Percentiles rank a stretch among this genome's conserved stretches.
phyloP scores from a whole-genome alignment of 2,888 invertebrate species.

The Ectemnius cavifrons region DNA sequence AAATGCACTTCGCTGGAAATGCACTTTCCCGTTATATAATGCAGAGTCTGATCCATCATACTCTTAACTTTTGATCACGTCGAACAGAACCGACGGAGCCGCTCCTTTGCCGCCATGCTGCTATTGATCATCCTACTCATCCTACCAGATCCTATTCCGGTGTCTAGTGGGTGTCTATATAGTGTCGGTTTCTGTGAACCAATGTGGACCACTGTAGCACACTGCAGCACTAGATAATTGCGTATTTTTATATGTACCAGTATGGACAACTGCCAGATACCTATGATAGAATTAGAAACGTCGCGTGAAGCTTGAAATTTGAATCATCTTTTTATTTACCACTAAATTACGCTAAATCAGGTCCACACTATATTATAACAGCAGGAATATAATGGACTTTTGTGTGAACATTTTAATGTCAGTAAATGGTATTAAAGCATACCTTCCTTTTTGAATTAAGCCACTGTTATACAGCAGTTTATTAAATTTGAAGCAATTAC shows the following conservation, averaged over 20 bases:
- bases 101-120: slow-evolving; percentile 56
- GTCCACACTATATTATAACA: too few species aligned
- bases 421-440: slow-evolving; percentile 29
- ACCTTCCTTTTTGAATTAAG: slow-evolving; percentile 37
- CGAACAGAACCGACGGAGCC: slow-evolving; percentile 45
- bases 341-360: not conserved
- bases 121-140: slow-evolving; percentile 51
- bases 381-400: too few species aligned
- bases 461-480: slow-evolving; percentile 61
- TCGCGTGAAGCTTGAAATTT: not conserved
- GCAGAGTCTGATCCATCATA: slow-evolving; percentile 49
- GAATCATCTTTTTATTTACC: not conserved
- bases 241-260: too few species aligned
- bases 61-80: slow-evolving; percentile 37
- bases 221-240: too few species aligned
- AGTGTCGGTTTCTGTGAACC: too few species aligned
- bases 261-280: too few species aligned
- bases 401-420: not conserved
- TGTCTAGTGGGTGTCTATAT: too few species aligned
- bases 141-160: not conserved
- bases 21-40: slow-evolving; percentile 60
- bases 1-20: slow-evolving; percentile 60
- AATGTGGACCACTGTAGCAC: too few species aligned
- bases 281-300: too few species aligned
- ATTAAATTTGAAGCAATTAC: slow-evolving; percentile 61